A percentile compares a stretch with the other conserved stretches of the same genome.
Evolutionary conservation across 1,140 invertebrate species (phyloP).

Genomic region (Sitobion miscanthi): DNA sequence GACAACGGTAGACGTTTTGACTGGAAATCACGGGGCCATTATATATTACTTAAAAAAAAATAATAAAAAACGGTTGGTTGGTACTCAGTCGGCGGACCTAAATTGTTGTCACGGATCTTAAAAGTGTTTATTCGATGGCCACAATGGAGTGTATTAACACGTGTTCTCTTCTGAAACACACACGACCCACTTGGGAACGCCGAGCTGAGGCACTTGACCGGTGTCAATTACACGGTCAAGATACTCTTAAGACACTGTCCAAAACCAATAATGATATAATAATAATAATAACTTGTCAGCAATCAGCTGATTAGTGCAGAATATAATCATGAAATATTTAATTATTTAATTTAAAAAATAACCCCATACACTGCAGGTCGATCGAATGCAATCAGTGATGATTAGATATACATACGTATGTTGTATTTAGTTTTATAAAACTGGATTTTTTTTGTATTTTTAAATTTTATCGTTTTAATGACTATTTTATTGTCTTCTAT

Average conservation of each 20-base stretch:
- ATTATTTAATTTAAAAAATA: too few relatives aligned
- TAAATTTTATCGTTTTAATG: not conserved
- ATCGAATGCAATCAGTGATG: not conserved
- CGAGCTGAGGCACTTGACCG: not conserved
- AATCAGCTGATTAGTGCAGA: not conserved
- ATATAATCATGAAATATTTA: too few relatives aligned
- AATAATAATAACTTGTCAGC: not conserved
- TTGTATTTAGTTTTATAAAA: not conserved
- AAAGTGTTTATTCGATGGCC: conserved; percentile 20
- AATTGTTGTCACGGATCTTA: not conserved
- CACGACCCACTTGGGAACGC: not conserved
- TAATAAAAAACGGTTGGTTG: not conserved
- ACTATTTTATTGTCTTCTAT: not conserved
- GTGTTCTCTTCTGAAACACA: not conserved
- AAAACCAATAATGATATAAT: not conserved
- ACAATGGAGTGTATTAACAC: conserved; percentile 20
- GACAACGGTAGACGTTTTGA: not conserved
- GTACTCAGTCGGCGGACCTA: not conserved
- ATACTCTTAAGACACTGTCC: not conserved
- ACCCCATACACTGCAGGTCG: too few relatives aligned
- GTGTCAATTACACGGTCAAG: conserved; percentile 27
- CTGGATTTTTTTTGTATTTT: not conserved
- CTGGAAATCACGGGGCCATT: not conserved
- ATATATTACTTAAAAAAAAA: not conserved
- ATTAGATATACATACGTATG: not conserved